Base-by-base conservation (phyloP, 2,888 invertebrate genomes). In the Hylaea fasciaria region DNA sequence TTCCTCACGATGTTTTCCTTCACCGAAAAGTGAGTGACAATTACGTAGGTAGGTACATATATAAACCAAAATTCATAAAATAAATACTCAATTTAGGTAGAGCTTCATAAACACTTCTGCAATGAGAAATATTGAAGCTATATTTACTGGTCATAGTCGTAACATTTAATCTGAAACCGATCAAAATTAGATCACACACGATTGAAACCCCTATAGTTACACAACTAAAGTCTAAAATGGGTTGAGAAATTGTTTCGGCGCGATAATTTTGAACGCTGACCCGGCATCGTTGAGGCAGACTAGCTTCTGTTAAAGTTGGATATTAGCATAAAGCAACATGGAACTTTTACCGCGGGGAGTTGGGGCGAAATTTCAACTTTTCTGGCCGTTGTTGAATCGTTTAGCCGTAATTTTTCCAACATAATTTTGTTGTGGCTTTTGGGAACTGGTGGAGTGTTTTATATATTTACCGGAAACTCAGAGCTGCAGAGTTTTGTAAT, bases 281-380 rank as follows among this genome's bases (percentile, higher is more conserved):
- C 61, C 52, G 48, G 48, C 55, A 35, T 57, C 52, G 61, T 52
- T 28, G 52, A 48, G 52, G 52, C 55, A 55, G 55, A 52, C 56
- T 57, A 48, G 61, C 61, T 57, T 52, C 56, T 52, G 56, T 47
- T 45, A 44, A 56, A 61, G 61, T 61, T 61, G 51, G 43, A 49
- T 52, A 62, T 57, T 62, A 62, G 61, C 61, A 62, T 62, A 62
- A 57, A 62, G 52, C 61, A 52, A 61, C 61, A 61, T 61, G 51
- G 32, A 52, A 57, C 52, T 62, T 62, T 56, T 45, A 4, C 52
- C 44, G 41, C 40, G 28, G 37, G 61, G 40, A 47, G 46, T 35
- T 49, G 47, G 56, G 52, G 29, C 17, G 28, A 51, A 50, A 60
- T 45, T 49, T 40, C 5, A 50, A 55, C 48, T 52, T 62, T 61